Base-by-base conservation (phyloP, 2,113 vertebrate genomes). In the Dinomys branickii region DNA sequence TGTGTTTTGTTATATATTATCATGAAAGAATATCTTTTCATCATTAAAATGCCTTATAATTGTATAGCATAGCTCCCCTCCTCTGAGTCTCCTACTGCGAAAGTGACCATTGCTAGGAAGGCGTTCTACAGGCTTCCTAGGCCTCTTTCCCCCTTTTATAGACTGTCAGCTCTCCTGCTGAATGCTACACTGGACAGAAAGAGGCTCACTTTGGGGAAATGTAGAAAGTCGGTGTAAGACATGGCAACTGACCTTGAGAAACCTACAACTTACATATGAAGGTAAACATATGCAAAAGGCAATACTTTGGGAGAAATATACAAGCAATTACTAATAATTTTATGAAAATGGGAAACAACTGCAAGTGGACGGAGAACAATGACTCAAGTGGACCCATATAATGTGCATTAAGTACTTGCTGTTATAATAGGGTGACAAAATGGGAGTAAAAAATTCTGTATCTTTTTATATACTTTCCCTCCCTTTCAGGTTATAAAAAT, bases 1-100 rank as follows among this genome's bases (percentile, higher is more conserved):
- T 7, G 75, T 94, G 84, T 85, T 91, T 87, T 56, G 63, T 87
- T 56, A 89, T 97, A 8, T 52, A 19, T 94, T 89, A 80, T 80
- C 54, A 41, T 81, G 80, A 97, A 91, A 69, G 2, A 88, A 82
- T 83, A 59, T 26, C 47, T 82, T 85, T 28, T 87, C n/a, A 73
- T 92, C n/a, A 77, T 69, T 65, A 56, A 91, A 87, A 47, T 0
- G 59, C n/a, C 59, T 89, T 6, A 47, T 28, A 67, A 89, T 91
- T 91, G n/a, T 52, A 11, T 88, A 73, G 20, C 33, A 52, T 12
- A 83, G 24, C 35, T 75, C 19, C 17, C 24, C n/a, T 88, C 52
- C 35, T 87, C 80, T 85, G 26, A 44, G 1, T 87, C 20, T 26
- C 35, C 11, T 44, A 92, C 28, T 71, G 24, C 11, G 56, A 75